Conservation (phyloP, 35 echinoderm and acorn worm genomes). For the Ptychodera flava region DNA sequence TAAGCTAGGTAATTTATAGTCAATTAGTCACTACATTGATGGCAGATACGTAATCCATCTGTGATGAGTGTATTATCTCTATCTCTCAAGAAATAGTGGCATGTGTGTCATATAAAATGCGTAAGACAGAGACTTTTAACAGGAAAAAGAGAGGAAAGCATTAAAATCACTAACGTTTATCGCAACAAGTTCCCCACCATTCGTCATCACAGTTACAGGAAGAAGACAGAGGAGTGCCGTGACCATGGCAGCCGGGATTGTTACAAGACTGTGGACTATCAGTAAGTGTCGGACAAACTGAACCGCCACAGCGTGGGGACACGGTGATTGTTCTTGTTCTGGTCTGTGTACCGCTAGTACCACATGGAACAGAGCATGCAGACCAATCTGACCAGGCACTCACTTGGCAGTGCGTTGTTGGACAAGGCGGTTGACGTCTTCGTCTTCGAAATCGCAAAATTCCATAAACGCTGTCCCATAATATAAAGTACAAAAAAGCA, state of each 20-base stretch:
- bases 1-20: no score
- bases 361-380: background rate
- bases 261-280: background rate
- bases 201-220: background rate
- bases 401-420: background rate
- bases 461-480: no score
- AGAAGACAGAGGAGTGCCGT: background rate
- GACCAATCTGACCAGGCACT: background rate
- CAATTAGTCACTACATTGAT: no score
- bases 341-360: background rate
- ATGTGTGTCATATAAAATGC: no score
- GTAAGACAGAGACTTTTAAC: no score
- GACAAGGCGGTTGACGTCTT: background rate
- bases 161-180: background rate
- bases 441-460: background rate
- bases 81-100: no score
- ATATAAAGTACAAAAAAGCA: no score
- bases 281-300: background rate
- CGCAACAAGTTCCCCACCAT: background rate
- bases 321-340: background rate
- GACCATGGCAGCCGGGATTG: background rate
- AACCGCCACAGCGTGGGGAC: background rate
- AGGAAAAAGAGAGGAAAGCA: no score
- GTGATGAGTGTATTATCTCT: no score
- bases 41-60: no score